phyloP scores from a whole-genome alignment of 2,113 vertebrate species.

The Irena cyanogastra region DNA sequence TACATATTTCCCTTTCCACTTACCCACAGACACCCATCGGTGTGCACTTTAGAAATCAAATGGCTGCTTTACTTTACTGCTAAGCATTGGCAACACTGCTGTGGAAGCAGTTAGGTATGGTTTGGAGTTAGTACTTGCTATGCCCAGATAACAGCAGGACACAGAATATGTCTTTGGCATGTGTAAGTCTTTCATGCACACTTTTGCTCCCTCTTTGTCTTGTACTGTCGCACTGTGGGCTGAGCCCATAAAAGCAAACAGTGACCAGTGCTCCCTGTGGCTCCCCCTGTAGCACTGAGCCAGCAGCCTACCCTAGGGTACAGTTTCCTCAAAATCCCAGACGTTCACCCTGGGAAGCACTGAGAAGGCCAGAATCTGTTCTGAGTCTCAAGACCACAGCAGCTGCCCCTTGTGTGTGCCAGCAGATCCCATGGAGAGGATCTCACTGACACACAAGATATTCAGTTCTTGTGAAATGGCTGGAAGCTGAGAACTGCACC shows the following conservation, averaged over 20 bases:
- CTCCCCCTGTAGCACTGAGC: not conserved
- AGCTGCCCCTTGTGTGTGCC: not conserved
- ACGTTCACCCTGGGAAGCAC: rapidly evolving
- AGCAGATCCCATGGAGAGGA: not conserved
- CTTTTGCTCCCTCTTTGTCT: not conserved
- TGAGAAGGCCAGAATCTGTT: not conserved
- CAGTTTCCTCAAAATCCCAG: not conserved
- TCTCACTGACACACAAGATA: rapidly evolving
- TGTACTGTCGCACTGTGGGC: not conserved
- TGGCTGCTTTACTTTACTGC: not conserved
- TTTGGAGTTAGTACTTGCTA: not conserved
- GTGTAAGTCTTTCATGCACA: not conserved
- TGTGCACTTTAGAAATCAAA: not conserved
- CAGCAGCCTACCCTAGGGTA: not conserved
- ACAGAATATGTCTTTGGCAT: not conserved
- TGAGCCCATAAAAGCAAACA: not conserved
- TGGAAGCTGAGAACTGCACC: not conserved
- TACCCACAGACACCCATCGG: not conserved
- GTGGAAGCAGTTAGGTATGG: not conserved
- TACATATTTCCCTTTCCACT: not conserved
- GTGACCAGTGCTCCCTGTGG: not conserved
- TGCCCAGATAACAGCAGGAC: not conserved
- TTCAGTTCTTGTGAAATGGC: not conserved
- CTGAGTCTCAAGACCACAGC: not conserved
- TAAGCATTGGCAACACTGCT: not conserved